Base-by-base conservation (phyloP, 2,113 vertebrate genomes). In the Cynoglossus semilaevis region DNA sequence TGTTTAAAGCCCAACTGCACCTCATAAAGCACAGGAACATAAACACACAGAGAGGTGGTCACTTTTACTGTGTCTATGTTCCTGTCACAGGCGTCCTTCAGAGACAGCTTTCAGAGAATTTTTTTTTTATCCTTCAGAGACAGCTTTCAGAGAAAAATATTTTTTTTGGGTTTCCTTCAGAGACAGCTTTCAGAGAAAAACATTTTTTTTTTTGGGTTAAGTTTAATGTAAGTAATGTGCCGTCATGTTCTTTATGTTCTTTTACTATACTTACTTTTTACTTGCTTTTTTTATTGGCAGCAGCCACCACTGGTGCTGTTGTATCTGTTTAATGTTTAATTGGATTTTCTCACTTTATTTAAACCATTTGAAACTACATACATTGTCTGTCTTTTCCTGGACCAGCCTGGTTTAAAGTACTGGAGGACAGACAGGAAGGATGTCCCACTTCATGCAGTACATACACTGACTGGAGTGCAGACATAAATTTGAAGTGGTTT, bases 301-400 rank as follows among this genome's bases (percentile, higher is more conserved):
- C n/a, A n/a, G n/a, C 18, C 14, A 3, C 0, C 1, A 49, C 38
- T 63, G 58, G 62, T 57, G 48, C 55, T 38, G 61, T 46, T 37
- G 22, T 48, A 47, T 16, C 63, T 66, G 60, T 63, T 15, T 71
- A 69, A 58, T 63, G 67, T 72, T 67, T 72, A 34, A 74, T 74
- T n/a, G 5, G 72, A 45, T 4, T 67, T 67, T 72, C 63, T 65
- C 17, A 13, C 43, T 52, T 70, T 77, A 55, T 72, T 77, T 50
- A 70, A 79, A 74, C n/a, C 62, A 77, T 84, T 69, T 74, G 43
- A 78, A 63, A 40, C 15, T 15, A 18, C 18, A 63, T 47, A 56
- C 34, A 29, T 29, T 6, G 2, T 29, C 60, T 51, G 70, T 63
- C 48, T 44, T 44, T 16, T 51, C 46, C 51, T n/a, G 15, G 40